Percentiles rank a stretch among this genome's conserved stretches.
Conservation (phyloP, 2,888 invertebrate species). For the Alloplasta piceator region DNA sequence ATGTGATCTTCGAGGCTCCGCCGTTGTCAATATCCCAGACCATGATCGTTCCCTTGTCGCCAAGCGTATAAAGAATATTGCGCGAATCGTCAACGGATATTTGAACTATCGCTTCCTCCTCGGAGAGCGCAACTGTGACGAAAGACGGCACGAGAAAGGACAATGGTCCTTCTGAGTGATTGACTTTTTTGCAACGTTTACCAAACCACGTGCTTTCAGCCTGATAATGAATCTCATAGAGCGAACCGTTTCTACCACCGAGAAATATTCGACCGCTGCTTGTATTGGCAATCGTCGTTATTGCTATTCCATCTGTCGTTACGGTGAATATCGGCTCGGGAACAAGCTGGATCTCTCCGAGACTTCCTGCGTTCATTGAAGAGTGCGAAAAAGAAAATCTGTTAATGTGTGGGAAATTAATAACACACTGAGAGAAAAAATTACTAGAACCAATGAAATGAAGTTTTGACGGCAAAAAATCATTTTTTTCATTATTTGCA, state of each 20-base stretch:
- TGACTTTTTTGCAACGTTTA: slow-evolving; percentile 96
- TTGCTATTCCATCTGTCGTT: slow-evolving; percentile 94
- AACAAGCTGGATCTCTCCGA: slow-evolving; percentile 94
- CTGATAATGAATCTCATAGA: slow-evolving; percentile 98
- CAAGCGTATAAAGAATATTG: slow-evolving; percentile 94
- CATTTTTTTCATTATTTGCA: no score
- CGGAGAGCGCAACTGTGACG: slow-evolving; percentile 92
- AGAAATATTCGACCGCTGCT: slow-evolving; percentile 95
- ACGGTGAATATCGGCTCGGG: slow-evolving; percentile 97
- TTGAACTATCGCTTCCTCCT: slow-evolving; percentile 95
- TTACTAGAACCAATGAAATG: no score
- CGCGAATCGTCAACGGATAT: slow-evolving; percentile 95
- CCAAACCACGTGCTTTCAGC: slow-evolving; percentile 97
- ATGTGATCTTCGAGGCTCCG: slow-evolving; percentile 90
- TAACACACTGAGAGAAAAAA: no score
- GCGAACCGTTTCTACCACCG: slow-evolving; percentile 96
- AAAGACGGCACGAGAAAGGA: slow-evolving; percentile 96
- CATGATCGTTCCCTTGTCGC: slow-evolving; percentile 94
- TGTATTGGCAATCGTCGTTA: slow-evolving; percentile 92
- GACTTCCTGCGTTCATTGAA: slow-evolving; percentile 79
- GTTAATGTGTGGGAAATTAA: background rate
- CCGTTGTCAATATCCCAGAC: slow-evolving; percentile 95
- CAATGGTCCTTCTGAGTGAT: slow-evolving; percentile 94
- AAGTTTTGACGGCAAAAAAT: no score
- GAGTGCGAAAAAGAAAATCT: background rate